phyloP scores from a whole-genome alignment of 2,888 invertebrate genomes.

The Diarsia rubi region DNA sequence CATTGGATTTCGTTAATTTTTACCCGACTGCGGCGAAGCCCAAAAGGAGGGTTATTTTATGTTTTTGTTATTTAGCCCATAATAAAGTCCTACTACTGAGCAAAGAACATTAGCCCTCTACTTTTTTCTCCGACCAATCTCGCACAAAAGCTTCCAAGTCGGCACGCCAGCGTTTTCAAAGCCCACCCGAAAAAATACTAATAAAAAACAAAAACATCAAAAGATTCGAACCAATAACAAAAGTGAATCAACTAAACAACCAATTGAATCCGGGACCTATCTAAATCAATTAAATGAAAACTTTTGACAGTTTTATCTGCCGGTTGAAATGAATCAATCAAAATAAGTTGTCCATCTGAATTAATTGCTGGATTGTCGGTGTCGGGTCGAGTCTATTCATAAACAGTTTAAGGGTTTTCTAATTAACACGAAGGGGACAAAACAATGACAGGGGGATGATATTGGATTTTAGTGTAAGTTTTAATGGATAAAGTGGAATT shows the following conservation, averaged over 20 bases:
- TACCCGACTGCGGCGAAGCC: too few relatives aligned
- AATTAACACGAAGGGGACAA: constrained; percentile 66
- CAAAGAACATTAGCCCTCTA: too few relatives aligned
- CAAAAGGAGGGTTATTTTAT: too few relatives aligned
- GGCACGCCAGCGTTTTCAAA: too few relatives aligned
- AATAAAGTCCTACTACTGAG: too few relatives aligned
- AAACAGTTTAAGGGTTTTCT: constrained; percentile 63
- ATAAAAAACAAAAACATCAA: constrained; percentile 3
- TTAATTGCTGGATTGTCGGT: constrained; percentile 52
- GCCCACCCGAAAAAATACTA: too few relatives aligned
- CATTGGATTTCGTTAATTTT: too few relatives aligned
- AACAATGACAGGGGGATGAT: constrained; percentile 9
- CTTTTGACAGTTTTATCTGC: constrained; percentile 40
- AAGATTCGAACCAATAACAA: background rate
- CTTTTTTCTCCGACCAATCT: too few relatives aligned
- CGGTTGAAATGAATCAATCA: constrained; percentile 51
- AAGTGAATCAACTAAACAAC: constrained; percentile 31
- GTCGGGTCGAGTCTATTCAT: constrained; percentile 60
- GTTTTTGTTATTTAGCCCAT: too few relatives aligned
- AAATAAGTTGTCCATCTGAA: constrained; percentile 42
- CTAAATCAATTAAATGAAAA: constrained; percentile 42
- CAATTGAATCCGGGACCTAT: constrained; percentile 14
- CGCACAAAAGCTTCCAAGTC: too few relatives aligned
- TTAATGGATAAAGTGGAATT: constrained; percentile 28
- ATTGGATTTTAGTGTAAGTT: constrained; percentile 31